Percentiles rank a stretch among this genome's conserved stretches.
phyloP scores from a whole-genome alignment of 2,888 invertebrate species.

The Cryptophagus acutangulus region DNA sequence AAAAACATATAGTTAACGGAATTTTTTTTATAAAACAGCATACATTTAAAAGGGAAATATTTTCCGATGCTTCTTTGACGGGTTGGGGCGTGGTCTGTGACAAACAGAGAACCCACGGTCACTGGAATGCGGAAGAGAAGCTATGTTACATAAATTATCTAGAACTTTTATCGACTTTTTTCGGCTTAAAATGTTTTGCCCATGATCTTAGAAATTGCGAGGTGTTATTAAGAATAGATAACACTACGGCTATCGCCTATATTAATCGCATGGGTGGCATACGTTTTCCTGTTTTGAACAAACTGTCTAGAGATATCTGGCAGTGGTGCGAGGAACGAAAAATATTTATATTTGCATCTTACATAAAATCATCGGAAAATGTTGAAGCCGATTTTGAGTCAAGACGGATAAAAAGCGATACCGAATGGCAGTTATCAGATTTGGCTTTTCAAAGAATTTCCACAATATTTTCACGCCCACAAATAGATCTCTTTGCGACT shows the following conservation, averaged over 20 bases:
- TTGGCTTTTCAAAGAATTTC: slow-evolving; percentile 13
- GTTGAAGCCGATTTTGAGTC: slow-evolving; percentile 20
- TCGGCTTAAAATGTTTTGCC: slow-evolving; percentile 18
- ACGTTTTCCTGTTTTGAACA: slow-evolving; percentile 21
- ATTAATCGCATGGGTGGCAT: slow-evolving; percentile 23
- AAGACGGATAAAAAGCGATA: slow-evolving; percentile 9
- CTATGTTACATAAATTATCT: slow-evolving; percentile 15
- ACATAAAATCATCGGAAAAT: slow-evolving; percentile 23
- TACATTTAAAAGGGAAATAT: slow-evolving; percentile 21
- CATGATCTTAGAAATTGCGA: slow-evolving; percentile 4
- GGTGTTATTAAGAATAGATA: slow-evolving; percentile 16
- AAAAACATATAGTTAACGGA: too few species aligned
- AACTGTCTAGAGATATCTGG: slow-evolving; percentile 24
- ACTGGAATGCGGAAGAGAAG: slow-evolving; percentile 19
- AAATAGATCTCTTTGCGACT: slow-evolving; percentile 21
- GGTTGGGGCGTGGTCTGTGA: slow-evolving; percentile 23
- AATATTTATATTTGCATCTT: slow-evolving; percentile 22
- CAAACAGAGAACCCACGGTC: slow-evolving; percentile 12
- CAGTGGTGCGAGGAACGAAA: slow-evolving; percentile 23
- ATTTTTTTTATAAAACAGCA: neutral
- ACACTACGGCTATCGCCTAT: slow-evolving; percentile 21
- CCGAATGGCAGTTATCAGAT: slow-evolving; percentile 17
- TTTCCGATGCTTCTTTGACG: slow-evolving; percentile 20
- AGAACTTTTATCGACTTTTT: slow-evolving; percentile 15
- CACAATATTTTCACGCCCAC: slow-evolving; percentile 9